A percentile compares a stretch with the other conserved stretches of the same genome.
Evolutionary conservation across 2,797 vertebrate genomes (phyloP).

Genomic region (Lithobates sylvaticus): DNA sequence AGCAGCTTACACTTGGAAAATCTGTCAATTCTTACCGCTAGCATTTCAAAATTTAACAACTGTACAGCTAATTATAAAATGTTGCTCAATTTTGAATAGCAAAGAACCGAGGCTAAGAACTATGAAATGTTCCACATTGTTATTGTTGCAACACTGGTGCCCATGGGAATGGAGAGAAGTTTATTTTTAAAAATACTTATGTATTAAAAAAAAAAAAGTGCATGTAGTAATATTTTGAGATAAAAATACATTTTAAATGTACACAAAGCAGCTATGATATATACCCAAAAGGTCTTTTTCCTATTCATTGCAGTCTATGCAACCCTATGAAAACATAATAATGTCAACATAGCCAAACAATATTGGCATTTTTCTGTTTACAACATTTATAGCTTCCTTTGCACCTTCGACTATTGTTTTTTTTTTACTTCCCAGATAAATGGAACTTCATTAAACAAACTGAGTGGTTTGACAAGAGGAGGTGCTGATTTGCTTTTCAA

Average conservation of each 20-base stretch:
- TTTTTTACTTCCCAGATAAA: conserved; percentile 22
- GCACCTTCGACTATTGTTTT: conserved; percentile 29
- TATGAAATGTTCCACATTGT: background rate
- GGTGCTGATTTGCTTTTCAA: conserved; percentile 36
- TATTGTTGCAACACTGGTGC: background rate
- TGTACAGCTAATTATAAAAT: too few species aligned
- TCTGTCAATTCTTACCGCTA: too few species aligned
- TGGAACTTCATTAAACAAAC: conserved; percentile 54
- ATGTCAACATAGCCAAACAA: background rate
- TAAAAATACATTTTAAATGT: background rate
- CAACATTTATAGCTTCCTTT: conserved; percentile 31
- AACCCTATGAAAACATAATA: background rate
- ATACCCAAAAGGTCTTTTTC: background rate
- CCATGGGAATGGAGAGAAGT: background rate
- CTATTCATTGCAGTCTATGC: conserved; percentile 1
- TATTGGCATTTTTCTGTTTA: conserved; percentile 28
- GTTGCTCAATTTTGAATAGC: too few species aligned
- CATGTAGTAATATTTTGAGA: background rate
- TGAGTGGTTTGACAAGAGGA: conserved; percentile 38
- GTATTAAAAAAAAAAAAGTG: background rate
- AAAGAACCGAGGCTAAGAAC: too few species aligned
- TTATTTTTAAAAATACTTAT: background rate
- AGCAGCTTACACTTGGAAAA: too few species aligned
- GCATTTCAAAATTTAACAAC: too few species aligned
- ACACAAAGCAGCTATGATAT: conserved; percentile 4